Conservation (phyloP, 1,140 invertebrate species). For the Palaemon carinicauda region DNA sequence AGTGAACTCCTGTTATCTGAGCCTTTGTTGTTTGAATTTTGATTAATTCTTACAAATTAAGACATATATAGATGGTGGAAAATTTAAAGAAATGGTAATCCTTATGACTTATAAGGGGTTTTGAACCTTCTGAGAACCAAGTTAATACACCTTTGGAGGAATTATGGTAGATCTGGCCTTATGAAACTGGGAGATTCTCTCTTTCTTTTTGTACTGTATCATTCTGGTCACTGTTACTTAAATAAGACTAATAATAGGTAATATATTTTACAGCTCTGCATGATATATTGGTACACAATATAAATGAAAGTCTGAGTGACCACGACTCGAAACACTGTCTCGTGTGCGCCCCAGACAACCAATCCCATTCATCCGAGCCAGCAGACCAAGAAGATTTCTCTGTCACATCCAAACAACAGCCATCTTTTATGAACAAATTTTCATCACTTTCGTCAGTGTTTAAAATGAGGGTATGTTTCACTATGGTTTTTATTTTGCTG, state of each 20-base stretch:
- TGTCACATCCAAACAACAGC: not conserved
- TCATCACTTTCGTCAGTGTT: constrained; percentile 15
- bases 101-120: no score
- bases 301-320: constrained; percentile 60
- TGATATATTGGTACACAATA: constrained; percentile 17
- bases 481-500: not conserved
- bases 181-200: not conserved
- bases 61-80: no score
- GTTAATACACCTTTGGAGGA: no score
- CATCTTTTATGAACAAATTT: constrained; percentile 16
- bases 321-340: constrained; percentile 63
- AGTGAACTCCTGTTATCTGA: no score
- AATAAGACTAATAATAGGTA: not conserved
- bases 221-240: not conserved
- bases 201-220: not conserved
- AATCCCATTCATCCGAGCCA: constrained; percentile 18
- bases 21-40: no score
- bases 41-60: no score
- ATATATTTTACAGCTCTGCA: not conserved
- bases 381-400: constrained; percentile 20
- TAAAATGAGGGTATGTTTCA: constrained; percentile 9
- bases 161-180: no score
- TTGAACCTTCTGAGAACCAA: no score
- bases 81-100: no score
- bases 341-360: constrained; percentile 59